Percentiles rank a stretch among this genome's conserved stretches.
Evolutionary conservation across 2,888 invertebrate genomes (phyloP).

Genomic region (Glaucopsyche alexis): DNA sequence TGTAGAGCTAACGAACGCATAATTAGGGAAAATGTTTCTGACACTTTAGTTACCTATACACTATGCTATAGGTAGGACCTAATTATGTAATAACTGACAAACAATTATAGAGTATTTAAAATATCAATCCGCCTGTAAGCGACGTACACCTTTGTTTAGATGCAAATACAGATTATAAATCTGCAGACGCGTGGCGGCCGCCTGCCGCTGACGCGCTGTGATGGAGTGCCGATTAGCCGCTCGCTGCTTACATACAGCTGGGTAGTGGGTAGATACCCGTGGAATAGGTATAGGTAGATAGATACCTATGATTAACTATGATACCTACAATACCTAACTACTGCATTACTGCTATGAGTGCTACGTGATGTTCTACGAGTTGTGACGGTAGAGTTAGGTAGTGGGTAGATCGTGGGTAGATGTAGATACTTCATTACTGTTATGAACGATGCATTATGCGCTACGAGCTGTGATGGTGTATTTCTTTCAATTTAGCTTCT

Average conservation of each 20-base stretch:
- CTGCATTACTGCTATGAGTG: background rate
- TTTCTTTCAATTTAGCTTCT: too few species aligned
- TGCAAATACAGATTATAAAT: slow-evolving; percentile 35
- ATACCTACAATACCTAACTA: too few species aligned
- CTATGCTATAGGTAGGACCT: background rate
- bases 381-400: too few species aligned
- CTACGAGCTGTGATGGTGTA: too few species aligned
- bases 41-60: background rate
- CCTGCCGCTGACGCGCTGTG: slow-evolving; percentile 61
- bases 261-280: background rate
- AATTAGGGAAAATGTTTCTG: background rate
- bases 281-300: background rate
- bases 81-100: background rate
- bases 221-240: slow-evolving; percentile 66
- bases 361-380: background rate
- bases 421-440: too few species aligned
- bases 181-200: slow-evolving; percentile 40
- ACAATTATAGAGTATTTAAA: slow-evolving; percentile 26
- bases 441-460: too few species aligned
- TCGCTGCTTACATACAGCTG: slow-evolving; percentile 51
- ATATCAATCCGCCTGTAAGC: slow-evolving; percentile 16
- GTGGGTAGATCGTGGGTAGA: too few species aligned
- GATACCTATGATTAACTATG: background rate
- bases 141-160: slow-evolving; percentile 25
- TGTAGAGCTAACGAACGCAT: background rate